Evolutionary conservation across 2,888 invertebrate species (phyloP).

Genomic region (Hypena proboscidalis): DNA sequence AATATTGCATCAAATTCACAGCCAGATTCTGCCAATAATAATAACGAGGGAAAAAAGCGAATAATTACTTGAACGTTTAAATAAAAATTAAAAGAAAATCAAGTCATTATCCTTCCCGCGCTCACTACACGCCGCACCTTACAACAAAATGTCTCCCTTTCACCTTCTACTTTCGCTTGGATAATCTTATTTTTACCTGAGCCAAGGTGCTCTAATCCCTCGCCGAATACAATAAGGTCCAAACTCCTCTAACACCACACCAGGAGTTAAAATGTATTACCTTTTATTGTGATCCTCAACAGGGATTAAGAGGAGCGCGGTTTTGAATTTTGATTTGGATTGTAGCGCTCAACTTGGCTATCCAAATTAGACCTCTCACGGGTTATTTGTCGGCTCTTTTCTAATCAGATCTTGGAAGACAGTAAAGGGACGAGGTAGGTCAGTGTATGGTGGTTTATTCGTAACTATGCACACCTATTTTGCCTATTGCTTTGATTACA

Average conservation of each 20-base stretch:
- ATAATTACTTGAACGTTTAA: too few species aligned
- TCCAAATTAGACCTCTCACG: slow-evolving; percentile 69
- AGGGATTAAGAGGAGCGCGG: slow-evolving; percentile 85
- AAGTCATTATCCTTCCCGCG: slow-evolving; percentile 34
- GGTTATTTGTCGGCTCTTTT: slow-evolving; percentile 66
- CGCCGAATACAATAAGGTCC: slow-evolving; percentile 54
- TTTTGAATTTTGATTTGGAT: slow-evolving; percentile 85
- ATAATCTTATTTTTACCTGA: slow-evolving; percentile 79
- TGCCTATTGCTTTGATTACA: slow-evolving; percentile 81
- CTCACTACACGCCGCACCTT: slow-evolving; percentile 57
- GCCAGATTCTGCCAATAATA: too few species aligned
- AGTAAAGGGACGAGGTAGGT: slow-evolving; percentile 47
- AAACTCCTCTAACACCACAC: slow-evolving; percentile 51
- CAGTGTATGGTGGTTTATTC: slow-evolving; percentile 55
- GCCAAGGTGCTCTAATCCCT: slow-evolving; percentile 61
- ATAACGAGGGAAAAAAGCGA: too few species aligned
- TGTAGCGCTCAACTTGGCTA: slow-evolving; percentile 73
- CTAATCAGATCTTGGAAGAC: slow-evolving; percentile 49
- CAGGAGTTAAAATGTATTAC: slow-evolving; percentile 83
- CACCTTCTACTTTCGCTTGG: slow-evolving; percentile 85
- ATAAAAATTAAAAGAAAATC: slow-evolving; percentile 25
- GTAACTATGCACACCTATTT: slow-evolving; percentile 81
- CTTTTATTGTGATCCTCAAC: slow-evolving; percentile 86
- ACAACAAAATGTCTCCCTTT: slow-evolving; percentile 82
- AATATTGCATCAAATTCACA: too few species aligned